Evolutionary conservation across 2,113 vertebrate genomes (phyloP), one percentile per base, ranked within the genome.

Genomic region (Muscicapa adusta): DNA sequence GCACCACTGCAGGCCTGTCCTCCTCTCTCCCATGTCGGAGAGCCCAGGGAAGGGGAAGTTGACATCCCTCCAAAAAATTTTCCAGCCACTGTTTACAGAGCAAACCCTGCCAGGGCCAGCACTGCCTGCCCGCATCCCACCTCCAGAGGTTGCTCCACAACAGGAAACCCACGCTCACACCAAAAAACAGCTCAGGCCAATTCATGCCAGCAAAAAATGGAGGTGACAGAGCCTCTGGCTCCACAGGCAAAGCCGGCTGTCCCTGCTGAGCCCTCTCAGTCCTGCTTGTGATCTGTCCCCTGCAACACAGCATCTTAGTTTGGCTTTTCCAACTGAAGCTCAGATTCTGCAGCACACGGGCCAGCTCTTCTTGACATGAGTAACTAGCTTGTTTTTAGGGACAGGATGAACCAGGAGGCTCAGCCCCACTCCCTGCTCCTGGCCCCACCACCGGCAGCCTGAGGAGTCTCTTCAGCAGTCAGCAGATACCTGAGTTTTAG

Each of bases 351-450:
- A 31, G 70, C 51, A 89, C 47, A 83, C 33, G 56, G 71, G 86
- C 63, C 94, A 95, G 88, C 87, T 95, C 95, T 93, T 94, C 96
- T 91, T 18, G 18, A 93, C 94, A 95, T 56, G 50, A 85, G 31
- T 20, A 71, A 85, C 34, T 40, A 88, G 78, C 65, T 91, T 76
- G 78, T 50, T 82, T 81, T 83, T 34, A 84, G 82, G 88, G 72
- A 65, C 34, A 25, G 50, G 53, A 76, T 8, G 40, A 67, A n/a
- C 1, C 8, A 9, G 62, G 53, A 86, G 83, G 67, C 38, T 3
- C 80, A 76, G 63, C 15, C 65, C 57, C 81, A 65, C 51, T 68
- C 80, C 65, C 80, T 93, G 70, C 50, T 66, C 73, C 66, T 40
- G 74, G 71, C 85, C 95, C 72, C 14, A 5, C 82, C 31, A 90